A percentile compares a stretch with the other conserved stretches of the same genome.
Conservation (phyloP, 2,888 invertebrate genomes). For the Omphaloscelis lunosa region DNA sequence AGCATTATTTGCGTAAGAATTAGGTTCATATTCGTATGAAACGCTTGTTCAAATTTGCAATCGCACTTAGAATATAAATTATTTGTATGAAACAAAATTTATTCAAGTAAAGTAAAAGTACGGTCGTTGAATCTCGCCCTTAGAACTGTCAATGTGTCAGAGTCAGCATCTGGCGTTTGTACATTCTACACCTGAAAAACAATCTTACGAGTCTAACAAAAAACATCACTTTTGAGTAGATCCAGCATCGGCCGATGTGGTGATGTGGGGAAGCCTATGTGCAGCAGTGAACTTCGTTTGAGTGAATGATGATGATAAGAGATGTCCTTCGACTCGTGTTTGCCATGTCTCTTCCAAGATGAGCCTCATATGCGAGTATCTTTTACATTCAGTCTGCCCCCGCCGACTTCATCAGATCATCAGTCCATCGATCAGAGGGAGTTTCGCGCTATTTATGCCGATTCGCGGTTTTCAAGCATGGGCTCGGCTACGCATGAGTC, state of each 20-base stretch:
- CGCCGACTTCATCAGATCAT: neutral
- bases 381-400: neutral
- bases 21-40: neutral
- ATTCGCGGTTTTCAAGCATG: neutral
- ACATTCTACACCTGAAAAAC: neutral
- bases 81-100: neutral
- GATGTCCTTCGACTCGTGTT: neutral
- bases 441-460: neutral
- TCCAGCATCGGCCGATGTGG: neutral
- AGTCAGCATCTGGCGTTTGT: neutral
- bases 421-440: neutral
- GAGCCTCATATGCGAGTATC: no score
- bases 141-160: neutral
- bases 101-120: neutral
- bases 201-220: neutral
- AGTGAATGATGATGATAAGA: neutral
- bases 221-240: neutral
- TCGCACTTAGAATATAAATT: neutral
- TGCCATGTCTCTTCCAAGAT: neutral
- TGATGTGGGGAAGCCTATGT: neutral
- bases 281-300: neutral
- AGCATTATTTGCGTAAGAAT: neutral
- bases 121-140: neutral
- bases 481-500: neutral
- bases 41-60: neutral